Conservation (phyloP, 2,888 invertebrate genomes). For the Lasioglossum villosulum region DNA sequence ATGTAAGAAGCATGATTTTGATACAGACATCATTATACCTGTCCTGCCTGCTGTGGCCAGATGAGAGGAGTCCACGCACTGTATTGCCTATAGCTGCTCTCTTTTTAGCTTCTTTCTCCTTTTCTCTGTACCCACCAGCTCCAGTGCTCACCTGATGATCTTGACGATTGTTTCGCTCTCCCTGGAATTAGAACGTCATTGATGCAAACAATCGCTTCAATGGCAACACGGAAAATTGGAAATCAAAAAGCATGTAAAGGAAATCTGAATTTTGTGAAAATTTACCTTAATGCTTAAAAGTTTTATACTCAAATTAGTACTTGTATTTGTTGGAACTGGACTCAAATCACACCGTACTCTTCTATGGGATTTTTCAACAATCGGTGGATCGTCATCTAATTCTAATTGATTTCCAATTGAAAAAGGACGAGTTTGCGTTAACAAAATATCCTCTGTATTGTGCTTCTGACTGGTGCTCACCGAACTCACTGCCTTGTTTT, state of each 20-base stretch:
- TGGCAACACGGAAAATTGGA: not conserved
- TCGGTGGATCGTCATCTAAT: slow-evolving; percentile 77
- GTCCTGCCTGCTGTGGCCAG: slow-evolving; percentile 84
- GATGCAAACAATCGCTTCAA: not conserved
- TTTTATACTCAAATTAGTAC: slow-evolving; percentile 80
- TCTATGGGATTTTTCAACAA: slow-evolving; percentile 81
- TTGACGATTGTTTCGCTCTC: slow-evolving; percentile 78
- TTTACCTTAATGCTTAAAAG: slow-evolving; percentile 81
- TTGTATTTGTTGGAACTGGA: slow-evolving; percentile 81
- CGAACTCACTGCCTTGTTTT: slow-evolving; percentile 83
- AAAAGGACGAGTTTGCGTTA: slow-evolving; percentile 76
- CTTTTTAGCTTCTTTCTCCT: slow-evolving; percentile 82
- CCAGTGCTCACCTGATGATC: slow-evolving; percentile 80
- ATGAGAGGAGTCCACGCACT: slow-evolving; percentile 83
- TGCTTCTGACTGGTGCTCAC: slow-evolving; percentile 80
- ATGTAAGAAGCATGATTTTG: slow-evolving; percentile 83
- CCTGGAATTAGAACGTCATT: slow-evolving; percentile 65
- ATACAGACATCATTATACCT: slow-evolving; percentile 85
- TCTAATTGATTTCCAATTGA: slow-evolving; percentile 79
- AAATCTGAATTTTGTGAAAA: slow-evolving; percentile 24
- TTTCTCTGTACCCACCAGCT: slow-evolving; percentile 78
- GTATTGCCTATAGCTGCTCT: slow-evolving; percentile 84
- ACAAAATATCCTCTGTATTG: slow-evolving; percentile 78
- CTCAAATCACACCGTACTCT: slow-evolving; percentile 82
- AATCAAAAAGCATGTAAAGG: not conserved